phyloP scores from a whole-genome alignment of 1,140 invertebrate species.

The Drosophila burlai region DNA sequence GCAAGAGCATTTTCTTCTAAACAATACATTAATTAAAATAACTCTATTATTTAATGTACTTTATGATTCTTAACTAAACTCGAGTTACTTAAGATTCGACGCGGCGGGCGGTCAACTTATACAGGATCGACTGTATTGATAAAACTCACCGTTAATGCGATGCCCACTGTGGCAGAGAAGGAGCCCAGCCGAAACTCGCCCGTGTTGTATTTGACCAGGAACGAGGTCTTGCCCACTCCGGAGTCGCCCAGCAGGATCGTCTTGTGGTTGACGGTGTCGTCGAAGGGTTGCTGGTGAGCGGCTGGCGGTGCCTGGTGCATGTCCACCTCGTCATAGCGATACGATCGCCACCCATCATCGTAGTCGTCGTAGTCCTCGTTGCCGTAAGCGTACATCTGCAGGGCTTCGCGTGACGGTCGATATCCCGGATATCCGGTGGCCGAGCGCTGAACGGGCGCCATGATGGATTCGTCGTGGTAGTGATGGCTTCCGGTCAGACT shows the following conservation, averaged over 20 bases:
- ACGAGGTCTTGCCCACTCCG: constrained; percentile 97
- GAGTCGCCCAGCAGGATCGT: constrained; percentile 92
- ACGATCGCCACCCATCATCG: constrained; percentile 83
- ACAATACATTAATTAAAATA: background rate
- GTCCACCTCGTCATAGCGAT: constrained; percentile 82
- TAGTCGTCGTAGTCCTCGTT: constrained; percentile 66
- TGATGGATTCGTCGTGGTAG: constrained; percentile 75
- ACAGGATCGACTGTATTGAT: background rate
- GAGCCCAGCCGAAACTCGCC: constrained; percentile 96
- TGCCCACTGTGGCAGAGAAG: constrained; percentile 97
- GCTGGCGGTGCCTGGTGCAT: constrained; percentile 62
- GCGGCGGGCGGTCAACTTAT: background rate
- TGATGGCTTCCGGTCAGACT: constrained; percentile 80
- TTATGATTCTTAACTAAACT: background rate
- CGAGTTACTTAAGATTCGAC: constrained; percentile 11
- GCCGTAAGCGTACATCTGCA: constrained; percentile 85
- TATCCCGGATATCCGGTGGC: constrained; percentile 93
- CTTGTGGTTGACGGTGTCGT: constrained; percentile 83
- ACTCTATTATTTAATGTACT: background rate
- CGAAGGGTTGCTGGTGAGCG: constrained; percentile 68
- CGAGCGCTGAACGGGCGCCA: constrained; percentile 84
- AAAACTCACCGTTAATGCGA: constrained; percentile 91
- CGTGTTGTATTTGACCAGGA: constrained; percentile 98
- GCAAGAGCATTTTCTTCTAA: background rate
- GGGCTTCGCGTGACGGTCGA: constrained; percentile 89